These are phyloP conservation scores for Elaphurus davidianus DNA, from an alignment of 2,113 vertebrate genomes.

Conservation along the genomic window DNA sequence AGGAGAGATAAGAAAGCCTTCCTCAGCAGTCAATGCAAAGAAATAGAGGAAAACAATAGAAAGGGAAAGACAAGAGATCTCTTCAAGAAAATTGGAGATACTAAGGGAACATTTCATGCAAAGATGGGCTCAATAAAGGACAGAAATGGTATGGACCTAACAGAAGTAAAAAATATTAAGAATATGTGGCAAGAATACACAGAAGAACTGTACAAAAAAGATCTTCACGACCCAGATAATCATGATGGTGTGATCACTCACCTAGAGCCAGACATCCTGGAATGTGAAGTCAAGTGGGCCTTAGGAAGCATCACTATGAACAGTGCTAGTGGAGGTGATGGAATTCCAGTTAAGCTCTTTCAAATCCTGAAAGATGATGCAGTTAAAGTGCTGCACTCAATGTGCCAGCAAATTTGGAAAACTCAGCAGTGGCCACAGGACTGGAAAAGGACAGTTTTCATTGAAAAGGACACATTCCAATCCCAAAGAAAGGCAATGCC, in stretches of 20 bases:
- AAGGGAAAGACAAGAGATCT: no score
- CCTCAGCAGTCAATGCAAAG: no score
- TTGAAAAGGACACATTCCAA: neutral
- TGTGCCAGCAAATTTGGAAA: neutral
- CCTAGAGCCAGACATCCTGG: neutral
- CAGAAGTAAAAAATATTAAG: neutral
- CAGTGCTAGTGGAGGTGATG: neutral
- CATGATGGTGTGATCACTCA: neutral
- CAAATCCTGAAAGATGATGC: neutral
- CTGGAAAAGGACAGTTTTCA: neutral
- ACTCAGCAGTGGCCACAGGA: neutral
- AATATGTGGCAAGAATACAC: neutral
- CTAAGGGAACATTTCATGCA: neutral
- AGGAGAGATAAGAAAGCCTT: no score
- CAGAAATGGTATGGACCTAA: neutral
- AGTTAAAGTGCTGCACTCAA: neutral
- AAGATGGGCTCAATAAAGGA: neutral
- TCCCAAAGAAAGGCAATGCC: neutral
- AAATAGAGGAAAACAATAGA: no score
- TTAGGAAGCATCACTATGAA: neutral
- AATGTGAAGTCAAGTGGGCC: neutral
- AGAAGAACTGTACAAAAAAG: neutral
- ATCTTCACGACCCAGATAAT: neutral
- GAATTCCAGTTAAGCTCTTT: neutral
- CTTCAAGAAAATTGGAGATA: neutral